Evolutionary conservation across 2,888 invertebrate species (phyloP).

Genomic region (Lycia hirtaria): DNA sequence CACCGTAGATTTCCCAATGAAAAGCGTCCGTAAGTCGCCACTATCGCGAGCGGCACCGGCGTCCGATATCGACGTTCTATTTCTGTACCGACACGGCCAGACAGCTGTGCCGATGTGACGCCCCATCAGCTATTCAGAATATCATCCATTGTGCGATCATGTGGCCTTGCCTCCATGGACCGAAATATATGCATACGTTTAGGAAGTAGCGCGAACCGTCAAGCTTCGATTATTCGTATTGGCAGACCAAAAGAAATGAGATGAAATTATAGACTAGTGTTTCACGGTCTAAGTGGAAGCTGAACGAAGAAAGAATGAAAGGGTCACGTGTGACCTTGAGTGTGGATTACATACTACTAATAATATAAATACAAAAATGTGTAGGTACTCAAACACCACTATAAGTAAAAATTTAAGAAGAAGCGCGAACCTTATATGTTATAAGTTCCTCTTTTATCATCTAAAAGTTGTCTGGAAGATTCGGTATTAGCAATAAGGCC

Average conservation of each 20-base stretch:
- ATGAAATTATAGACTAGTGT: neutral
- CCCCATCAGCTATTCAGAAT: slow-evolving; percentile 63
- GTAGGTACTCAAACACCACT: no score
- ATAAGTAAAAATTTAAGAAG: no score
- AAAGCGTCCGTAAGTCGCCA: slow-evolving; percentile 30
- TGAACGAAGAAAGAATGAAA: neutral
- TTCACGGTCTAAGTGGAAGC: neutral
- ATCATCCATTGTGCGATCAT: slow-evolving; percentile 54
- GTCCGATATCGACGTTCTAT: slow-evolving; percentile 63
- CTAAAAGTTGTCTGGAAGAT: no score
- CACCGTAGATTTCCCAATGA: slow-evolving; percentile 29
- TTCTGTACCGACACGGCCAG: slow-evolving; percentile 56
- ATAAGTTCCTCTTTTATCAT: no score
- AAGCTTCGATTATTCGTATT: slow-evolving; percentile 17
- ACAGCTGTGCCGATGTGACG: slow-evolving; percentile 59
- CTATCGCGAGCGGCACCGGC: slow-evolving; percentile 33
- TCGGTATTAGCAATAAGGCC: no score
- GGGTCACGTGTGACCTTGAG: neutral
- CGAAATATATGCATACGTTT: slow-evolving; percentile 34
- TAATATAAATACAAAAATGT: no score
- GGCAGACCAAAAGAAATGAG: slow-evolving; percentile 8
- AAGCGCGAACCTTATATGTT: no score
- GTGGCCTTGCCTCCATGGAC: slow-evolving; percentile 50
- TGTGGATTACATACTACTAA: no score
- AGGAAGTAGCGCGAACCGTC: slow-evolving; percentile 15